Percentiles rank a stretch among this genome's conserved stretches.
Conservation (phyloP, 2,113 vertebrate genomes). For the Pelvicachromis taeniatus region DNA sequence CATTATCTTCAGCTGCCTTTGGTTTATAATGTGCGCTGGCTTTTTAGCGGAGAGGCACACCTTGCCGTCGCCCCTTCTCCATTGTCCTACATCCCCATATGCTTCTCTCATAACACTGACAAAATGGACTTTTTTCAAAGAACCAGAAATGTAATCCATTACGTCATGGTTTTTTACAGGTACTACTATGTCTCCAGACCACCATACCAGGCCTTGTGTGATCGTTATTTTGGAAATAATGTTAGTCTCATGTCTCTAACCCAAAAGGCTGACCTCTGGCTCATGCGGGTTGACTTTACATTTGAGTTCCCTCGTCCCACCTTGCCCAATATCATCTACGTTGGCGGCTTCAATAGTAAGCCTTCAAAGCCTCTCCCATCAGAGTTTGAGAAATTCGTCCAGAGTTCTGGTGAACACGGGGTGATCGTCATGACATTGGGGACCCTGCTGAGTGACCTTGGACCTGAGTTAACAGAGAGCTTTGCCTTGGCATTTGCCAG, state of each 20-base stretch:
- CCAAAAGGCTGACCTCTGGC: constrained; percentile 62
- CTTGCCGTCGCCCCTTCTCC: constrained; percentile 58
- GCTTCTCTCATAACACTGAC: constrained; percentile 36
- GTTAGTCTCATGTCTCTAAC: constrained; percentile 18
- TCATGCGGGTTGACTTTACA: constrained; percentile 65
- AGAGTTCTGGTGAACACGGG: constrained; percentile 59
- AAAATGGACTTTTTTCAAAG: constrained; percentile 63
- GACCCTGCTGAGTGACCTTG: constrained; percentile 45
- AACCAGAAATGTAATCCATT: constrained; percentile 31
- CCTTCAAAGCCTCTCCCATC: constrained; percentile 44
- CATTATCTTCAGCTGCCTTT: constrained; percentile 63
- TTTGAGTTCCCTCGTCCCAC: constrained; percentile 67
- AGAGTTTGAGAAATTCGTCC: constrained; percentile 61
- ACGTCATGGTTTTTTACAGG: constrained; percentile 14
- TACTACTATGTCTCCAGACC: constrained; percentile 24
- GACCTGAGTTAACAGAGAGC: constrained; percentile 17
- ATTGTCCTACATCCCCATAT: constrained; percentile 55
- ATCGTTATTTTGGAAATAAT: constrained; percentile 44
- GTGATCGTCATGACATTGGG: constrained; percentile 66
- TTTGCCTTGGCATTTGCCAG: constrained; percentile 57
- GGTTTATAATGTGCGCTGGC: constrained; percentile 64
- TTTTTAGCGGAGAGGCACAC: constrained; percentile 52
- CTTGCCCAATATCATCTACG: constrained; percentile 70
- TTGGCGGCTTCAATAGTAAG: constrained; percentile 65
- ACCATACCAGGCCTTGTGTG: constrained; percentile 41